phyloP scores from a whole-genome alignment of 2,113 vertebrate genomes.

The Indicator indicator region DNA sequence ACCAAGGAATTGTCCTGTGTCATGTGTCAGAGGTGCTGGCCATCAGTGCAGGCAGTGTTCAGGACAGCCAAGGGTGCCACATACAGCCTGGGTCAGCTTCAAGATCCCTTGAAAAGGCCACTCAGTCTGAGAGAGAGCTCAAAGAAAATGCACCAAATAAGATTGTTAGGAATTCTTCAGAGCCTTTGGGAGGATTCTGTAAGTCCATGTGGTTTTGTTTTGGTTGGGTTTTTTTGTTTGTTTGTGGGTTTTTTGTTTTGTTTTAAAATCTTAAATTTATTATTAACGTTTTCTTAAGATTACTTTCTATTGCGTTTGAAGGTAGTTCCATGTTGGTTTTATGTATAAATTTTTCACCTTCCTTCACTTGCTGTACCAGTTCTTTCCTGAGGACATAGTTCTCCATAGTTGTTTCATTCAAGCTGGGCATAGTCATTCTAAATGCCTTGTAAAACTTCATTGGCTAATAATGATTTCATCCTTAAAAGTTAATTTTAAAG shows the following conservation, averaged over 20 bases:
- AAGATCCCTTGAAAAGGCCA: background rate
- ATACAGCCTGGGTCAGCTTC: background rate
- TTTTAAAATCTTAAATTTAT: background rate
- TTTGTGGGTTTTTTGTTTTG: too few relatives aligned
- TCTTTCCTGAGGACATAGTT: background rate
- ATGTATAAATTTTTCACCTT: background rate
- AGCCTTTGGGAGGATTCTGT: background rate
- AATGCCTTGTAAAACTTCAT: background rate
- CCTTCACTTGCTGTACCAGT: constrained; percentile 1
- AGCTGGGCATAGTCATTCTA: background rate
- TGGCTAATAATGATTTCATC: constrained; percentile 8
- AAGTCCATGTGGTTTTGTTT: background rate
- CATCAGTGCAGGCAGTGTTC: background rate
- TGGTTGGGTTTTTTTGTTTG: too few relatives aligned
- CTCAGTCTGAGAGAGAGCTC: background rate
- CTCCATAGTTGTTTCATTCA: background rate
- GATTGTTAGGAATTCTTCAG: background rate
- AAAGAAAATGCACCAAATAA: background rate
- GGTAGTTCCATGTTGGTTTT: background rate
- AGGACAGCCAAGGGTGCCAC: accelerated
- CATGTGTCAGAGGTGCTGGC: background rate
- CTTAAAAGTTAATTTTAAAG: background rate
- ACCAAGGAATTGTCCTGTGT: background rate
- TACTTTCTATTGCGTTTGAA: background rate
- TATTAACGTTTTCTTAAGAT: background rate